phyloP scores from a whole-genome alignment of 2,797 vertebrate species.

The Babyrousa celebensis region DNA sequence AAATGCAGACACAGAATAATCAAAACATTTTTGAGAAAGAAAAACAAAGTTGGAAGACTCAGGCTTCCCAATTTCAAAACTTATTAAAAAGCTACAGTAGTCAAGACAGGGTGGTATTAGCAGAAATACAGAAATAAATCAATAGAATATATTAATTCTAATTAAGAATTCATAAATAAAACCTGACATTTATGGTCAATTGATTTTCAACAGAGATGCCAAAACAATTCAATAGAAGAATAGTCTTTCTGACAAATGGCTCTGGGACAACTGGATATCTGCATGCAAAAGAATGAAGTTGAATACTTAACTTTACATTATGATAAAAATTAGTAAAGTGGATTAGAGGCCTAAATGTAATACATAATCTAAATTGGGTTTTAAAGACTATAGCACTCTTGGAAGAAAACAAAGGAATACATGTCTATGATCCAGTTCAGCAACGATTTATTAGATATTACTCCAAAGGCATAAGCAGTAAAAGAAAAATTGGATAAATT shows the following conservation, averaged over 20 bases:
- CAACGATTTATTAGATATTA: not conserved
- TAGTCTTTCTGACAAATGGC: not conserved
- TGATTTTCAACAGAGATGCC: not conserved
- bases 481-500: not conserved
- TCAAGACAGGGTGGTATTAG: not conserved
- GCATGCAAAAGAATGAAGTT: not conserved
- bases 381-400: not conserved
- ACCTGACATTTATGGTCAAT: not conserved
- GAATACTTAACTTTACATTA: not conserved
- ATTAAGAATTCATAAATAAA: constrained; percentile 51
- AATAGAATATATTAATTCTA: not conserved
- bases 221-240: not conserved
- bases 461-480: not conserved
- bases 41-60: constrained; percentile 20
- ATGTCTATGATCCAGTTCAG: not conserved
- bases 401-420: constrained; percentile 3
- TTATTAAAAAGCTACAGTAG: not conserved
- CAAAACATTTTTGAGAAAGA: not conserved
- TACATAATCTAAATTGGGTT: not conserved
- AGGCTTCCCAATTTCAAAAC: not conserved
- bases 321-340: constrained; percentile 22
- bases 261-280: not conserved
- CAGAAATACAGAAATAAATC: not conserved
- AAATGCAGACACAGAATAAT: constrained; percentile 15
- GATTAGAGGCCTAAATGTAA: not conserved